Base-by-base conservation (phyloP, 2,797 vertebrate genomes). In the Chelonia mydas region DNA sequence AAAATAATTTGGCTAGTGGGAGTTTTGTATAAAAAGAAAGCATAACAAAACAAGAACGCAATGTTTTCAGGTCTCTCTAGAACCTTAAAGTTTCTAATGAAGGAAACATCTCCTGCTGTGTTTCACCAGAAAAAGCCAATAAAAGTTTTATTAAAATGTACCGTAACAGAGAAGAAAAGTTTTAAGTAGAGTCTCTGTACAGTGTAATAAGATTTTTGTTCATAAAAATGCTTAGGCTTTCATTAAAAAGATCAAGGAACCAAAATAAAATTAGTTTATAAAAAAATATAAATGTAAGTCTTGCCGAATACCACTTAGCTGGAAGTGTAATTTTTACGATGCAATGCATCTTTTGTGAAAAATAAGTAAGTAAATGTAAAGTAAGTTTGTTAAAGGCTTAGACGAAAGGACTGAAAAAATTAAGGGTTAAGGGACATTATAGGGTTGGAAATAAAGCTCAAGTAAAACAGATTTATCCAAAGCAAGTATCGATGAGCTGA, bases 71-170 rank as follows among this genome's bases (percentile, higher is more conserved):
- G 47, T 91, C 95, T 88, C 90, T 87, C 82, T 86, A 92, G 87
- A 57, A 89, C 83, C 95, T 97, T 90, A 91, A 74, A 72, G 92
- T 96, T 97, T 96, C 88, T 98, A 97, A 95, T 93, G 94, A 97
- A 97, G 57, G 77, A 96, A 98, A 95, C 65, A 88, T 95, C 88
- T 97, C 94, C 95, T 94, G 81, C 84, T 96, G 93, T 90, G 95
- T 95, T 94, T 95, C 85, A 77, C 95, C 86, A 96, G 82, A 90
- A 97, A 87, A 96, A 97, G 97, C 93, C 84, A 92, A 98, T 97
- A 97, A 94, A 98, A 93, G 81, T 97, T 98, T 97, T 97, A 98
- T 97, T 98, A 97, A 98, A 98, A 97, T 91, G 83, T 97, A 95
- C 83, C 97, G 81, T 92, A 94, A 97, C 81, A 93, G 87, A 97